Conservation (phyloP, 2,888 invertebrate genomes). For the Acanthosepion pharaonis region DNA sequence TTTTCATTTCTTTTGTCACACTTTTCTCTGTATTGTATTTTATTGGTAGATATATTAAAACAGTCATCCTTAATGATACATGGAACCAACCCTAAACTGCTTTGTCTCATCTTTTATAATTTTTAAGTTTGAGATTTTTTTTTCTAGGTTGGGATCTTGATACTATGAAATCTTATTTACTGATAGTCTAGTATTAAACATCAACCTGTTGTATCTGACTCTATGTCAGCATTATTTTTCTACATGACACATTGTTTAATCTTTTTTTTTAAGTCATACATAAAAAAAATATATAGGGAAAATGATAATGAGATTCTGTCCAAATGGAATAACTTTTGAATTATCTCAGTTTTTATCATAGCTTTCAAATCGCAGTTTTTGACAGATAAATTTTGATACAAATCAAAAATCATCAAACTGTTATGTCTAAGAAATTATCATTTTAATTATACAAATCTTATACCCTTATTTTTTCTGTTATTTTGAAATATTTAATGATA, state of each 20-base stretch:
- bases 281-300: neutral
- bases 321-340: neutral
- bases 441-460: neutral
- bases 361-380: neutral
- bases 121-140: neutral
- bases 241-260: neutral
- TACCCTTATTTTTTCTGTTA: neutral
- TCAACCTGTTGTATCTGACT: neutral
- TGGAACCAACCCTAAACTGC: neutral
- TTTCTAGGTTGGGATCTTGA: neutral
- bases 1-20: neutral
- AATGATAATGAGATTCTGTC: neutral
- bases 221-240: neutral
- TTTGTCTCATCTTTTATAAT: neutral
- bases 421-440: neutral
- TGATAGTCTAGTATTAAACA: neutral
- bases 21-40: neutral
- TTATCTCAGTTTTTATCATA: neutral
- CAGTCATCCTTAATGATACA: neutral
- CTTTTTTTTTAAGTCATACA: neutral
- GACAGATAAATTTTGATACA: neutral
- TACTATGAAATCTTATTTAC: too few relatives aligned
- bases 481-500: neutral
- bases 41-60: neutral
- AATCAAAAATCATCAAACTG: neutral